phyloP scores from a whole-genome alignment of 2,797 vertebrate species.

The Remorina albescens region DNA sequence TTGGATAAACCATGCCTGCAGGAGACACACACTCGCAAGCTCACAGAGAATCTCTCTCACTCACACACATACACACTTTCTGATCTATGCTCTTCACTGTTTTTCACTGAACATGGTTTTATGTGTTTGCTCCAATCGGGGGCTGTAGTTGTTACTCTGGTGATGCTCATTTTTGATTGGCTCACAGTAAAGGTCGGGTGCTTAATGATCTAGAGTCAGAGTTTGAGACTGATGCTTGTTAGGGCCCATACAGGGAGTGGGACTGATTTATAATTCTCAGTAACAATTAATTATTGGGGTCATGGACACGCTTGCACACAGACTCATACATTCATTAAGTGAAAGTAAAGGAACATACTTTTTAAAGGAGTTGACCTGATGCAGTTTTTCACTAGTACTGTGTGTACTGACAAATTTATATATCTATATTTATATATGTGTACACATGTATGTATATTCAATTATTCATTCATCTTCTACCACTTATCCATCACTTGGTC shows the following conservation, averaged over 20 bases:
- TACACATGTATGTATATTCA: no score
- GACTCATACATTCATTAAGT: conserved; percentile 8
- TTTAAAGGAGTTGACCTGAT: conserved; percentile 35
- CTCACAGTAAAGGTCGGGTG: conserved; percentile 16
- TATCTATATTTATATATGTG: background rate
- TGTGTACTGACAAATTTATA: conserved; percentile 34
- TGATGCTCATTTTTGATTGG: conserved; percentile 38
- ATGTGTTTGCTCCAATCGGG: conserved; percentile 48
- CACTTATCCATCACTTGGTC: no score
- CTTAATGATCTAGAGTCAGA: conserved; percentile 23
- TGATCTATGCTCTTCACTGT: conserved; percentile 43
- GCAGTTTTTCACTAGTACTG: conserved; percentile 28
- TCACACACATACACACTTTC: conserved; percentile 44
- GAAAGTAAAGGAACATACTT: conserved; percentile 48
- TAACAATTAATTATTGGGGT: conserved; percentile 39
- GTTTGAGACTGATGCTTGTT: conserved; percentile 42
- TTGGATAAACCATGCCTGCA: conserved; percentile 76
- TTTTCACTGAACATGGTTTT: conserved; percentile 60
- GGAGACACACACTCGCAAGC: conserved; percentile 43
- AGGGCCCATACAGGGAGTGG: conserved; percentile 5
- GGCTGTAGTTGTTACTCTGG: conserved; percentile 8
- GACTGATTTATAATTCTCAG: conserved; percentile 33
- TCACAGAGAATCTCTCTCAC: conserved; percentile 18
- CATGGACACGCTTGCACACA: conserved; percentile 8
- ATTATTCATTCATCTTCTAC: no score